phyloP scores from a whole-genome alignment of 1,140 invertebrate species.

The Pteromalus puparum region DNA sequence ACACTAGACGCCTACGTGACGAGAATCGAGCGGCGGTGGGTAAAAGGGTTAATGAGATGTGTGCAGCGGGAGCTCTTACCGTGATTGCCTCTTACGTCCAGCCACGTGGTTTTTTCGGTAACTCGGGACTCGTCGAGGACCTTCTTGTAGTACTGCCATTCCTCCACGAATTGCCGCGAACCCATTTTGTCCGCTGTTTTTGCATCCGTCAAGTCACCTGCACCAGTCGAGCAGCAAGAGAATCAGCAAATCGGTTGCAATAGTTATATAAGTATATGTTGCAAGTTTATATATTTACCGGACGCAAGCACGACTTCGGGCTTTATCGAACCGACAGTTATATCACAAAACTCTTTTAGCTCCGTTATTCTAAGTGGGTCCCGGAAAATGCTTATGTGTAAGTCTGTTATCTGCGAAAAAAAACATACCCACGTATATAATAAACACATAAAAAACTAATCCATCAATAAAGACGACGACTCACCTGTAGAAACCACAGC shows the following conservation, averaged over 20 bases:
- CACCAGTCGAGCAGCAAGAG: neutral
- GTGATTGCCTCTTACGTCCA: conserved; percentile 97
- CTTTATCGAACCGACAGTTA: conserved; percentile 84
- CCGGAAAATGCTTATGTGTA: conserved; percentile 92
- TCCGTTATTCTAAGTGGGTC: conserved; percentile 85
- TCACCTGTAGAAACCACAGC: conserved; percentile 87
- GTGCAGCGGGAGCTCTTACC: conserved; percentile 76
- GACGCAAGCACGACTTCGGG: conserved; percentile 89
- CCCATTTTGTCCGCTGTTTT: conserved; percentile 87
- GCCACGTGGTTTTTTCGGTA: conserved; percentile 84
- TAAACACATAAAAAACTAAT: too few species aligned
- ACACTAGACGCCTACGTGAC: too few species aligned
- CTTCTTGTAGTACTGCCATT: conserved; percentile 90
- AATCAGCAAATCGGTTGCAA: too few species aligned
- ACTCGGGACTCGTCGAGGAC: conserved; percentile 83
- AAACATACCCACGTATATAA: neutral
- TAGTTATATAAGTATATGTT: too few species aligned
- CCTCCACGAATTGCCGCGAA: conserved; percentile 87
- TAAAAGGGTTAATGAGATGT: neutral
- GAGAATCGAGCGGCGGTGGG: neutral
- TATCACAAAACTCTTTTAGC: conserved; percentile 87
- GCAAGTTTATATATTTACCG: conserved; percentile 74
- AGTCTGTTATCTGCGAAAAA: conserved; percentile 86
- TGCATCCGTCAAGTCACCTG: conserved; percentile 93
- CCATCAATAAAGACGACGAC: conserved; percentile 30